Evolutionary conservation across 2,113 vertebrate genomes (phyloP).

Genomic region (Chamaetylas fuelleborni): DNA sequence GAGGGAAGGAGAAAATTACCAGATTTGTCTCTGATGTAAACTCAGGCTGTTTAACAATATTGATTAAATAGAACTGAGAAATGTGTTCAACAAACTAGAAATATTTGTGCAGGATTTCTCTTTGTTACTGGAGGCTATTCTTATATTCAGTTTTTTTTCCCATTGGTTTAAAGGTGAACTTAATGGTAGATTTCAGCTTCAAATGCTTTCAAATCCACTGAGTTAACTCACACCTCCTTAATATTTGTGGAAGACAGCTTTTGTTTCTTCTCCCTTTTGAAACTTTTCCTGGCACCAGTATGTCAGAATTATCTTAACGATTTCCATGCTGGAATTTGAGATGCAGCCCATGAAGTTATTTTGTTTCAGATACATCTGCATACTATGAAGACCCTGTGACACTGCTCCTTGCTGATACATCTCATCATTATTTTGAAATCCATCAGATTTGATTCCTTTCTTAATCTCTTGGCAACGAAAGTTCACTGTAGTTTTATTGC

Average conservation of each 20-base stretch:
- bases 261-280: neutral
- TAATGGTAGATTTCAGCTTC: neutral
- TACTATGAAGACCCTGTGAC: neutral
- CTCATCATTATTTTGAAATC: conserved; percentile 70
- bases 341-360: neutral
- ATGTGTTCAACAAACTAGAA: neutral
- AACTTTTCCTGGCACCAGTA: neutral
- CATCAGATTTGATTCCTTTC: conserved; percentile 63
- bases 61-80: neutral
- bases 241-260: neutral
- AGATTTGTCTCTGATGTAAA: neutral
- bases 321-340: neutral
- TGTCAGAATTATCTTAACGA: neutral
- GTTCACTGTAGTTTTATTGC: conserved; percentile 60
- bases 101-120: neutral
- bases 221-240: neutral
- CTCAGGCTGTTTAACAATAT: neutral
- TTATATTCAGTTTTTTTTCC: neutral
- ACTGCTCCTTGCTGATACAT: neutral
- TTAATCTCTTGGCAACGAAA: conserved; percentile 69
- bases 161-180: neutral
- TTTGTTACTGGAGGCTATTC: neutral
- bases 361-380: neutral
- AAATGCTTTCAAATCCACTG: neutral
- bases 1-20: neutral